phyloP scores from a whole-genome alignment of 2,888 invertebrate species.

The Leptinotarsa rubiginosa region DNA sequence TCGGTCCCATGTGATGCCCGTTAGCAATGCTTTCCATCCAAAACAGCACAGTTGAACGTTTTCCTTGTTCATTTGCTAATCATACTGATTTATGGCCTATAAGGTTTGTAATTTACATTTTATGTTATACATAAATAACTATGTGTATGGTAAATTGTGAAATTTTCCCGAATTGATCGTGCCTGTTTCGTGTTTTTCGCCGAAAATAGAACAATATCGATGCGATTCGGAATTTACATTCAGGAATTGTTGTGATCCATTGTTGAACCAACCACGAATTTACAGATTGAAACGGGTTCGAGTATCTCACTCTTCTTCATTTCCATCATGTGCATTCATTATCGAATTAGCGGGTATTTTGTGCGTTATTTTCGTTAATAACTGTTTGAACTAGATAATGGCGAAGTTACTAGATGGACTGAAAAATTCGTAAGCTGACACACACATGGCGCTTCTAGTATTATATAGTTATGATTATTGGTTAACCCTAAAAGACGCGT shows the following conservation, averaged over 20 bases:
- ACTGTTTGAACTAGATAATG: too few species aligned
- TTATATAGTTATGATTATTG: too few species aligned
- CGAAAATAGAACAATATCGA: slow-evolving; percentile 14
- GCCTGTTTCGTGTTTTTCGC: slow-evolving; percentile 24
- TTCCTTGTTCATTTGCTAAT: slow-evolving; percentile 54
- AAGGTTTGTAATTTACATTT: slow-evolving; percentile 52
- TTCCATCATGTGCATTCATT: too few species aligned
- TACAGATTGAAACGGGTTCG: background rate
- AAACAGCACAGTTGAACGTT: slow-evolving; percentile 41
- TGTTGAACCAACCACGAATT: background rate
- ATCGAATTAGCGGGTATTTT: too few species aligned
- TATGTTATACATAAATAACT: slow-evolving; percentile 41
- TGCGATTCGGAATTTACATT: background rate
- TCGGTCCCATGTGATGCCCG: slow-evolving; percentile 51
- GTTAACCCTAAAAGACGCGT: too few species aligned
- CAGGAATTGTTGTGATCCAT: background rate
- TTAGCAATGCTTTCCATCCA: slow-evolving; percentile 43
- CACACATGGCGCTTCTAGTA: too few species aligned
- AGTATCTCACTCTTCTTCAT: too few species aligned
- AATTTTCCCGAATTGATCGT: slow-evolving; percentile 25
- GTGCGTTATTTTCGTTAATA: too few species aligned
- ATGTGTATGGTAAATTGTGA: slow-evolving; percentile 26
- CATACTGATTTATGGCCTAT: slow-evolving; percentile 54
- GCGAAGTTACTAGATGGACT: too few species aligned
- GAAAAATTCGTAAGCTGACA: too few species aligned